phyloP scores from a whole-genome alignment of 2,888 invertebrate genomes.

The Incurvaria masculella region DNA sequence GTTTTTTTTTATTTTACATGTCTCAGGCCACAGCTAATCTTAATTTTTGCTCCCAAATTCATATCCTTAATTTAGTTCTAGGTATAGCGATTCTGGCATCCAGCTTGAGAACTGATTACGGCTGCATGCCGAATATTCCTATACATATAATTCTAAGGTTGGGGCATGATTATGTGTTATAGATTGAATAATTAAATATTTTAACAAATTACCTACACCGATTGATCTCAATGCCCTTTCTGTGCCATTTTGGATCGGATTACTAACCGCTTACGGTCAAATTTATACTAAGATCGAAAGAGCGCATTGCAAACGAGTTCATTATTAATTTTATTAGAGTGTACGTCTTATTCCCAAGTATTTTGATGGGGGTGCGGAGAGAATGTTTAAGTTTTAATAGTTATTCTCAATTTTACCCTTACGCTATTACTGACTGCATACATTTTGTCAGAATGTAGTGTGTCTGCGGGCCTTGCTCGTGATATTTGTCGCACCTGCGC shows the following conservation, averaged over 20 bases:
- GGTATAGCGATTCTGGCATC: neutral
- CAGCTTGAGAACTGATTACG: neutral
- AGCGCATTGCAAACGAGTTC: no score
- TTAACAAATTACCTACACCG: neutral
- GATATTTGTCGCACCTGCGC: no score
- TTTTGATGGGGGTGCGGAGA: constrained; percentile 43
- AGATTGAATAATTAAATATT: neutral
- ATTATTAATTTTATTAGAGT: constrained; percentile 39
- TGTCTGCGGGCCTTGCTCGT: constrained; percentile 3
- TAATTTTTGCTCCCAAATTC: neutral
- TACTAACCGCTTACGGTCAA: neutral
- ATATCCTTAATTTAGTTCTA: neutral
- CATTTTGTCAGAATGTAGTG: constrained; percentile 7
- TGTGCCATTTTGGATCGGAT: neutral
- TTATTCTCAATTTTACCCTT: constrained; percentile 24
- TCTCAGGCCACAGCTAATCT: neutral
- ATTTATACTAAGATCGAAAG: neutral
- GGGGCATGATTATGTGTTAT: neutral
- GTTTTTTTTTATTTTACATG: no score
- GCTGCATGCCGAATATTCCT: neutral
- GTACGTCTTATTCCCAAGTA: constrained; percentile 52
- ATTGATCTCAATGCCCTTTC: neutral
- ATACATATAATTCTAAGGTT: neutral
- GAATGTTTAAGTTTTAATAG: constrained; percentile 46
- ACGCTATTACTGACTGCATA: constrained; percentile 25